Evolutionary conservation across 2,113 vertebrate genomes (phyloP), one percentile per base, ranked within the genome.

Genomic region (Sinocyclocheilus maitianheensis): DNA sequence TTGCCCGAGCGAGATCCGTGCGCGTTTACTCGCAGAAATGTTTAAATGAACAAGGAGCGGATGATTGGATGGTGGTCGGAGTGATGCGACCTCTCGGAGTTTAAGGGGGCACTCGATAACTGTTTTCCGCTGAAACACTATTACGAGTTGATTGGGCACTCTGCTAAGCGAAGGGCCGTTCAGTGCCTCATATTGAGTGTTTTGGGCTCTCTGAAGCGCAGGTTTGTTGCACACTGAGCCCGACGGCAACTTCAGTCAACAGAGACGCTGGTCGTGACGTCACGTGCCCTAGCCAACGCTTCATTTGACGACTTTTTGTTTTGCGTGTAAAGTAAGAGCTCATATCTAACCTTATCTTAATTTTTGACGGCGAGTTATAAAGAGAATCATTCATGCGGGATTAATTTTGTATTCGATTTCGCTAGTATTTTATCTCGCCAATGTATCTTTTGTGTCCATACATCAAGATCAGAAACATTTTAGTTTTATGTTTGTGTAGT

Each of bases 31-130:
- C 79, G 24, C 48, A 85, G 63, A 74, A 72, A 71, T 77, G 79
- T 83, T 89, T 83, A 85, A 83, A 85, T 77, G 85, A 76, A 86
- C 60, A 80, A 74, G 65, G 65, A 22, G 26, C 30, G 69, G 40
- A 37, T 78, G 80, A 82, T 60, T 63, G 85, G 30, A 85, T 30
- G 53, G 76, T 26, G 9, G 72, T 63, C 83, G 53, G 79, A 74
- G 62, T 82, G 72, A 81, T 86, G 48, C 11, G 85, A 89, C 30
- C 77, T 79, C 83, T 83, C 46, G n/a, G n/a, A 40, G 86, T 89
- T 84, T 71, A 74, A 74, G 24, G 82, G 22, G 67, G 30, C 51
- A 43, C 60, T 84, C 34, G 69, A 84, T 74, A 43, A 24, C 69
- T 18, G 69, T 16, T 53, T 24, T 74, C 51, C n/a, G 30, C 22